phyloP scores from a whole-genome alignment of 2,888 invertebrate genomes.

The Lasioglossum marginatum region DNA sequence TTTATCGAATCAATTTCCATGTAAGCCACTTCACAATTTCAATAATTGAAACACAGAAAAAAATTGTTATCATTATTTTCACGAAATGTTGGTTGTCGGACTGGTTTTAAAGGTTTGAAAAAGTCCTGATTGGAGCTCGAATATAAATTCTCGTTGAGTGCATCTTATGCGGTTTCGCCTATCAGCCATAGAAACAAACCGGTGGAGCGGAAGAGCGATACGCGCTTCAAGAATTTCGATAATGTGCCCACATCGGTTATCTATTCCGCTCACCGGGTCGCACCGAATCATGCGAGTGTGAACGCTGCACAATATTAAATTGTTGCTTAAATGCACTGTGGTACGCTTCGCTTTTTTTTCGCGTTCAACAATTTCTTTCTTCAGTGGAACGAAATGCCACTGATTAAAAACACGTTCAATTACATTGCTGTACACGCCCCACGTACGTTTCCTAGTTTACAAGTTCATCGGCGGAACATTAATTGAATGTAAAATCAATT shows the following conservation, averaged over 20 bases:
- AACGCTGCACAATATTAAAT: slow-evolving; percentile 17
- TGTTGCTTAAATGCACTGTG: background rate
- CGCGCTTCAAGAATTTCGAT: slow-evolving; percentile 39
- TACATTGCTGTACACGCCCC: background rate
- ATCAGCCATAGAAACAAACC: background rate
- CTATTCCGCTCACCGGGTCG: slow-evolving; percentile 6
- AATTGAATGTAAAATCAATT: background rate
- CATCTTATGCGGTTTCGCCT: background rate
- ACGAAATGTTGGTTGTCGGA: background rate
- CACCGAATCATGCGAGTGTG: slow-evolving; percentile 25
- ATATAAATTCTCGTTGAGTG: background rate
- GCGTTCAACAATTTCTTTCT: background rate
- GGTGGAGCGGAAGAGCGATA: slow-evolving; percentile 25
- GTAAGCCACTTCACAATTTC: too few species aligned
- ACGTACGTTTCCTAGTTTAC: background rate
- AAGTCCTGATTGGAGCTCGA: background rate
- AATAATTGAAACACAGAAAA: background rate
- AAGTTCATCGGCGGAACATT: background rate
- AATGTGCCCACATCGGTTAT: slow-evolving; percentile 39
- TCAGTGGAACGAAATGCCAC: background rate
- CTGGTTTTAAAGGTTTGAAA: background rate
- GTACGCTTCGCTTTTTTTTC: background rate
- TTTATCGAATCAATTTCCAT: too few species aligned
- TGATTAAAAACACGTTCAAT: background rate
- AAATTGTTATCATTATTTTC: background rate